Evolutionary conservation across 2,797 vertebrate genomes (phyloP).

Genomic region (Liasis olivaceus): DNA sequence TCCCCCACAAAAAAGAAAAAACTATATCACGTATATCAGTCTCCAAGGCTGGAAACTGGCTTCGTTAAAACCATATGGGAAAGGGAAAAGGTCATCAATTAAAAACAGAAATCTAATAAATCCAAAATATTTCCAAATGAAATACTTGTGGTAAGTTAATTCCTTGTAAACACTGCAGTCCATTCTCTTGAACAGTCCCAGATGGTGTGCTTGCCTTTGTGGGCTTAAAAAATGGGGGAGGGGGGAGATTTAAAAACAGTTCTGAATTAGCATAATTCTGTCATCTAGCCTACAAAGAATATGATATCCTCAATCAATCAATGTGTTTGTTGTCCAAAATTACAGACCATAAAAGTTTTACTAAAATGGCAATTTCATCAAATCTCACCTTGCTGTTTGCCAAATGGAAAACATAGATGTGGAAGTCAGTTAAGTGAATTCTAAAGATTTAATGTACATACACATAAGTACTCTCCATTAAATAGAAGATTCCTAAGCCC

Average conservation of each 20-base stretch:
- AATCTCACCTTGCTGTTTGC: constrained; percentile 28
- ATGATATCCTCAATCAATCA: constrained; percentile 44
- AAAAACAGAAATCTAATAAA: constrained; percentile 79
- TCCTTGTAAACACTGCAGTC: constrained; percentile 75
- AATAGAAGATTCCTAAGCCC: background rate
- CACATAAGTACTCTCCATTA: background rate
- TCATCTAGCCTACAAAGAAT: constrained; percentile 28
- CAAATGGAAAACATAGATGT: constrained; percentile 46
- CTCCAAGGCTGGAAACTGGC: constrained; percentile 47
- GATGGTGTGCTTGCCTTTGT: constrained; percentile 67
- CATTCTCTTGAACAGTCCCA: constrained; percentile 68
- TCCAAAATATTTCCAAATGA: constrained; percentile 78
- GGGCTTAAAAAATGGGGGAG: constrained; percentile 26
- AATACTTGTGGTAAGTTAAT: constrained; percentile 76
- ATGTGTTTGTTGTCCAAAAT: constrained; percentile 39
- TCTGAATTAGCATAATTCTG: constrained; percentile 50
- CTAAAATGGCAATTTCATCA: constrained; percentile 47
- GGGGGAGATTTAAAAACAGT: background rate
- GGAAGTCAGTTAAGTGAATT: constrained; percentile 15
- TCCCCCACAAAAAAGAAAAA: constrained; percentile 27
- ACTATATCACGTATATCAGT: constrained; percentile 45
- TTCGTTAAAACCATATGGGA: constrained; percentile 75
- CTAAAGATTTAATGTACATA: background rate
- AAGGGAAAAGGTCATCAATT: constrained; percentile 74
- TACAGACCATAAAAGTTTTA: constrained; percentile 35